Evolutionary conservation across 2,113 vertebrate genomes (phyloP), one percentile per base, ranked within the genome.

Genomic region (Chaetura pelagica): DNA sequence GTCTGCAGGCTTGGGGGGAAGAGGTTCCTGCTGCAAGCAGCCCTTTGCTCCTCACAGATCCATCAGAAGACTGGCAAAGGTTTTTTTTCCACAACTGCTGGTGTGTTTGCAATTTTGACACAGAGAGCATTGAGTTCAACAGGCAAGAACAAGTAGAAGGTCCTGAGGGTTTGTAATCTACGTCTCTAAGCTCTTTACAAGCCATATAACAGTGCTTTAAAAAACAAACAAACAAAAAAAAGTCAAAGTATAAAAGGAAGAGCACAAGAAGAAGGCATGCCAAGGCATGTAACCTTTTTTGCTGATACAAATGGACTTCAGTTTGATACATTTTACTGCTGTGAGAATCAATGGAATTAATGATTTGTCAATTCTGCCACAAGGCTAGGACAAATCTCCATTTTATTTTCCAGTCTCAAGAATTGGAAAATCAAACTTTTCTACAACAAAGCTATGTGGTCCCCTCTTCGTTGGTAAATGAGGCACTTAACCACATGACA

Each of bases 311-410:
- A 94, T 84, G 86, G 87, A 97, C 86, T 96, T 93, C 52, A 64
- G 62, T 72, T 78, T 86, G 96, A 97, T 94, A 96, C 96, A 96
- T 96, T 94, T 94, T 91, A 95, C 84, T 94, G 29, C 62, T 0
- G 0, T 91, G 77, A 64, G 90, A 96, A 96, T 97, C 96, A 95
- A 96, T 94, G 84, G 66, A 96, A 97, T 97, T 94, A 98, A 97
- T 94, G 73, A 94, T 97, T 95, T 96, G 90, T 83, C 96, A 97
- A 91, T 96, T 96, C 89, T 95, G 93, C 90, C 68, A 96, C 81
- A 88, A 93, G 89, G 80, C 82, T 93, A 91, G 93, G 90, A 84
- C 94, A 96, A 97, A 94, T 93, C 87, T 94, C 81, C 93, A 85
- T 92, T 84, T 89, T 96, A 92, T 94, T 97, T 97, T 95, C 73